These are phyloP conservation scores for Philaethria dido DNA, from an alignment of 2,888 invertebrate species.

Conservation along the genomic window DNA sequence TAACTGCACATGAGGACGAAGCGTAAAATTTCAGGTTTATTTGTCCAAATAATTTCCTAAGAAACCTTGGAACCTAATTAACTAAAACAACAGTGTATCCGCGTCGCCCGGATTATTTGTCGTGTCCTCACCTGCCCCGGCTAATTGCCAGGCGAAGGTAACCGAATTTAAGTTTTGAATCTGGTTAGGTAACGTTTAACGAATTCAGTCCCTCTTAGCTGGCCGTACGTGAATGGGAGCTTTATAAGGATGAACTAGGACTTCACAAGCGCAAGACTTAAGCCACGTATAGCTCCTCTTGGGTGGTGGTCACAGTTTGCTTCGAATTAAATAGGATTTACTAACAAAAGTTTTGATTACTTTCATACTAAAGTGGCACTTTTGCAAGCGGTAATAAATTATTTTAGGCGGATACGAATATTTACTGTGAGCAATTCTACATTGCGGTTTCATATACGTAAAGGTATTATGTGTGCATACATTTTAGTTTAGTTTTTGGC, in stretches of 20 bases:
- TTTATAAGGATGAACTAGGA: conserved; percentile 42
- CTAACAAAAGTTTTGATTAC: conserved; percentile 19
- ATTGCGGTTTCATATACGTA: conserved; percentile 8
- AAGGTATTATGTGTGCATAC: conserved; percentile 4
- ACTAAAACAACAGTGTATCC: conserved; percentile 44
- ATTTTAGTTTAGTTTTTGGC: conserved; percentile 27
- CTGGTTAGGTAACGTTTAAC: conserved; percentile 74
- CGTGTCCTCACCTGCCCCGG: conserved; percentile 66
- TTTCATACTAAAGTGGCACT: background rate
- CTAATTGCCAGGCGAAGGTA: conserved; percentile 70
- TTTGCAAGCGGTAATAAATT: conserved; percentile 7
- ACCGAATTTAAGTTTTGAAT: conserved; percentile 74
- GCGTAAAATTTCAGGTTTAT: conserved; percentile 9
- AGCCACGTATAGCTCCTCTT: conserved; percentile 22
- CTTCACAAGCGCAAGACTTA: conserved; percentile 33
- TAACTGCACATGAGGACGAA: background rate
- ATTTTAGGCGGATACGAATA: conserved; percentile 7
- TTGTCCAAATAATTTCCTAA: conserved; percentile 37
- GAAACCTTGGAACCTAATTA: conserved; percentile 43
- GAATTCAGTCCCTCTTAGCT: conserved; percentile 72
- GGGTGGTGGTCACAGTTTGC: conserved; percentile 11
- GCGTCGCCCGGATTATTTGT: conserved; percentile 52
- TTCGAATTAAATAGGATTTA: conserved; percentile 25
- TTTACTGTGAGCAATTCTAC: conserved; percentile 4
- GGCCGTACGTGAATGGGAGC: conserved; percentile 48